phyloP scores from a whole-genome alignment of 2,888 invertebrate genomes.

The Aphodius granarius region DNA sequence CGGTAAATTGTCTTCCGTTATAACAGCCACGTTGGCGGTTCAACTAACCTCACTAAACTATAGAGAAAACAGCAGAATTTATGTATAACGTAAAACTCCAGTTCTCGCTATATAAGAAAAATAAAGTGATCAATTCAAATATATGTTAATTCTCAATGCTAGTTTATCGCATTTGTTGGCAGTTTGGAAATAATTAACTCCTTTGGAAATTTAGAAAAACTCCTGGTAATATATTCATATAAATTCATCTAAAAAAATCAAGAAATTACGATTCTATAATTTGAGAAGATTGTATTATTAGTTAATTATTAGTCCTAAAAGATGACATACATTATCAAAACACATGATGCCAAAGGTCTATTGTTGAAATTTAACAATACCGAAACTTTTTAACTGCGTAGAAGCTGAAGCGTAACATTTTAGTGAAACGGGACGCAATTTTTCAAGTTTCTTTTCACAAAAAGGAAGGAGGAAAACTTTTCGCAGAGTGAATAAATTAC shows the following conservation, averaged over 20 bases:
- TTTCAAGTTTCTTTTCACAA: not conserved
- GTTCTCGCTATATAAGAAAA: not conserved
- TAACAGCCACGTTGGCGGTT: not conserved
- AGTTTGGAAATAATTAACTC: no score
- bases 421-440: not conserved
- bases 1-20: conserved; percentile 3
- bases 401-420: not conserved
- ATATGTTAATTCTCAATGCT: no score
- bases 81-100: not conserved
- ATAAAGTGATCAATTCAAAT: no score
- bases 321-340: not conserved
- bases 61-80: not conserved
- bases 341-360: not conserved
- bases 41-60: not conserved
- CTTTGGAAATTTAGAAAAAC: no score
- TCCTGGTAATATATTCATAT: no score
- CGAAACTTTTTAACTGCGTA: not conserved
- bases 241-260: no score
- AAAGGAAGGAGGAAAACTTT: not conserved
- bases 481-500: not conserved
- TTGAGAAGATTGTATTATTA: no score
- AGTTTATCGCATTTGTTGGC: no score
- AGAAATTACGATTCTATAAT: no score
- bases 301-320: no score
- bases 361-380: not conserved